phyloP scores from a whole-genome alignment of 2,113 vertebrate species.

The Salvelinus fontinalis region DNA sequence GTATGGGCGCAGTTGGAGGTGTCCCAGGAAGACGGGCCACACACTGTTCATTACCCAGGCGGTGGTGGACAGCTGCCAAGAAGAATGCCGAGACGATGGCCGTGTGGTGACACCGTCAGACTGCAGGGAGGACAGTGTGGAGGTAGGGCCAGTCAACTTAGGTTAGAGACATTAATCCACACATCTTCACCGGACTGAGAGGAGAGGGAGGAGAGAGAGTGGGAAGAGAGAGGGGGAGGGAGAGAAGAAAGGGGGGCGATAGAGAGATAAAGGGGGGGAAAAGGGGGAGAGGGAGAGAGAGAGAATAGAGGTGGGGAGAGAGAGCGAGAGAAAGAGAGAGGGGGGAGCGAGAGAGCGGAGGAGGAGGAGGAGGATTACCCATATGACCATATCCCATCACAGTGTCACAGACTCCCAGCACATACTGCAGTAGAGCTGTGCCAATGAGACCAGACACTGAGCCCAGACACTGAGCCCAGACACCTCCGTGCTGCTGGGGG shows the following conservation, averaged over 20 bases:
- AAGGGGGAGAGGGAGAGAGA: not conserved
- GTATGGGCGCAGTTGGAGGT: constrained; percentile 29
- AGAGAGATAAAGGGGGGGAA: not conserved
- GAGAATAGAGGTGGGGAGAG: not conserved
- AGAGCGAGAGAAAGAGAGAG: not conserved
- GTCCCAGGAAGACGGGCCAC: constrained; percentile 43
- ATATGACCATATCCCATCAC: not conserved
- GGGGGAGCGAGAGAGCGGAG: not conserved
- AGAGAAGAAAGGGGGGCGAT: not conserved
- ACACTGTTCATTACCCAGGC: constrained; percentile 42
- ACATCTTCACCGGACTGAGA: not conserved
- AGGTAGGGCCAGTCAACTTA: not conserved
- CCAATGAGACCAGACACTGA: not conserved
- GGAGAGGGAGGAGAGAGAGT: not conserved
- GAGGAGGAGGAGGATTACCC: not conserved
- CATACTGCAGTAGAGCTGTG: not conserved
- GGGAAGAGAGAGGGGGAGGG: not conserved
- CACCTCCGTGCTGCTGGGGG: not conserved
- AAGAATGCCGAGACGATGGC: constrained; percentile 24
- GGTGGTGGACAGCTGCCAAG: constrained; percentile 22
- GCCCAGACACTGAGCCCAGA: no score
- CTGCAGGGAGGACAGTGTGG: not conserved
- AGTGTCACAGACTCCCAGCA: not conserved
- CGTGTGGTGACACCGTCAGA: not conserved
- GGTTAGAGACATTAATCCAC: not conserved